A percentile compares a stretch with the other conserved stretches of the same genome.
Conservation (phyloP, 2,113 vertebrate genomes). For the Apodemus speciosus region DNA sequence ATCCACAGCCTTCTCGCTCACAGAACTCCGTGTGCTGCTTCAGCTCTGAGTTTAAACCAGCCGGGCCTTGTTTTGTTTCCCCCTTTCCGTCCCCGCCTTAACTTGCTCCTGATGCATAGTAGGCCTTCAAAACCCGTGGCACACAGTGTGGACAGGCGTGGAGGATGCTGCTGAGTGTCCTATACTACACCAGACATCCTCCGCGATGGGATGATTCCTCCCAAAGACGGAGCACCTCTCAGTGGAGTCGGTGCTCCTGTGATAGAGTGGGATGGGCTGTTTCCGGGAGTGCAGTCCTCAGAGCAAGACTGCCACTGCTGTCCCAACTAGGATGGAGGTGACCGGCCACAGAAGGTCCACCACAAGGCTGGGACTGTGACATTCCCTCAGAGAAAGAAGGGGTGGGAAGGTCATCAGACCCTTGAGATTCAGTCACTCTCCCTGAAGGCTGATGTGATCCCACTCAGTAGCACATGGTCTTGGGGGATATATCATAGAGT, state of each 20-base stretch:
- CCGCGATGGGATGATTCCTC: rapidly evolving
- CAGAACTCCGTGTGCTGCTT: neutral
- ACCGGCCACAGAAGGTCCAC: neutral
- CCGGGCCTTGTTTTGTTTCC: neutral
- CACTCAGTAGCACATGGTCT: neutral
- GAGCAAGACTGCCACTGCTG: neutral
- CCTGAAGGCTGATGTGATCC: no score
- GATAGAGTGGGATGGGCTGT: neutral
- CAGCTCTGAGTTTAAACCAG: neutral
- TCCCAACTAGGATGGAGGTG: neutral
- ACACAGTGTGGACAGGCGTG: rapidly evolving
- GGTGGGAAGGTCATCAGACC: neutral
- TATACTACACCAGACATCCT: rapidly evolving
- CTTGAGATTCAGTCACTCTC: neutral
- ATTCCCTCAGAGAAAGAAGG: neutral
- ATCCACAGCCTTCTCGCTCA: rapidly evolving
- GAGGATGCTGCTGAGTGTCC: neutral
- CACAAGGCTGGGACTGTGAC: no score
- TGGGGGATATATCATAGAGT: neutral
- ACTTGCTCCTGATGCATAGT: rapidly evolving
- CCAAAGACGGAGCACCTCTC: rapidly evolving
- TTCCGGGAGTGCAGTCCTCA: neutral
- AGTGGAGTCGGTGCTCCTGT: neutral
- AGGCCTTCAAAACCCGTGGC: neutral
- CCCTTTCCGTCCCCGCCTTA: neutral